Evolutionary conservation across 2,888 invertebrate genomes (phyloP), one percentile per base, ranked within the genome.

Genomic region (Priocnemis perturbator): DNA sequence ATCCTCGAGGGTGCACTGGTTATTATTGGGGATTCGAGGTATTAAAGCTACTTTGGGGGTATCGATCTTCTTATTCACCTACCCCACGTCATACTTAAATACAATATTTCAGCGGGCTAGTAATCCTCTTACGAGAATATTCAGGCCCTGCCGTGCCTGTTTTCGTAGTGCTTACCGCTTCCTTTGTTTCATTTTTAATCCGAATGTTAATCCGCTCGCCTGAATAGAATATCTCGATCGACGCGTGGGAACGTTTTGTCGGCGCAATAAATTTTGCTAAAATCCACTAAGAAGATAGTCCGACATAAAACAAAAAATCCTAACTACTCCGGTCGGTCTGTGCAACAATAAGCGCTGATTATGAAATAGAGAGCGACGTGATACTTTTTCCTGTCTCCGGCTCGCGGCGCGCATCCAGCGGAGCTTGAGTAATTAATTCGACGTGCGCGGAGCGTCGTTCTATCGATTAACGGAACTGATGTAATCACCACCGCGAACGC

Each of bases 11-110:
- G 50, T 64, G 66, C 67, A 58, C 66, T 53, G 74, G 79, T 79
- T 79, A 80, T 79, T 79, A 79, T 73, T 77, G 72, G 77, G 80
- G 79, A 79, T 77, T 71, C 67, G 17, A 57, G 75, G 73, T 70
- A 79, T 79, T 79, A 79, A 74, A 68, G 65, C 68, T 71, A 75
- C 68, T 75, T 67, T 69, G 21, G 37, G 70, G 68, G 61, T 75
- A 79, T 79, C 75, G 80, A 79, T 79, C 79, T 79, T 78, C 78
- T 69, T 73, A 76, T 73, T 75, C 71, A 62, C 48, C 63, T 60
- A 21, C 30, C 53, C 74, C 64, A 64, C 67, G 67, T 78, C 74
- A 76, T 77, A 77, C 77, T 77, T 77, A 78, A 77, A 78, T 77
- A 73, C 74, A 79, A 79, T 78, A 79, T 79, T 79, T 78, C 74